These are phyloP conservation scores for Scomber japonicus DNA, from an alignment of 2,113 vertebrate genomes.

Conservation along the genomic window DNA sequence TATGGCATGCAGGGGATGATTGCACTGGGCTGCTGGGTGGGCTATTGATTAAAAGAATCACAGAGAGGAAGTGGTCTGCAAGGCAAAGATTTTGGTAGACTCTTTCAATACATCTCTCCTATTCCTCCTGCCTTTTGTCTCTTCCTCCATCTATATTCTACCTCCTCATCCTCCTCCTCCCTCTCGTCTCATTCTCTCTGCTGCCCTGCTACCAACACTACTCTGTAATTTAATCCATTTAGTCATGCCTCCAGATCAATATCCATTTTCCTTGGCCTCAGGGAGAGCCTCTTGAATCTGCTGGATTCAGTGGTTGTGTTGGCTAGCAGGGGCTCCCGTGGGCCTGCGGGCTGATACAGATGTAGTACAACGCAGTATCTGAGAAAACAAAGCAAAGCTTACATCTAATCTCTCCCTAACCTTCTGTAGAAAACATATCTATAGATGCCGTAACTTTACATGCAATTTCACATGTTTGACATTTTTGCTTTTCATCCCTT, in stretches of 20 bases:
- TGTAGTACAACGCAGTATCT: constrained; percentile 57
- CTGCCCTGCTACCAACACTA: constrained; percentile 66
- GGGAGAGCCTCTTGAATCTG: constrained; percentile 66
- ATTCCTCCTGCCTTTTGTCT: constrained; percentile 49
- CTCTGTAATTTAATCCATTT: constrained; percentile 82
- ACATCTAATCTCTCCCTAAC: constrained; percentile 34
- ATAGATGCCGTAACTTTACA: not conserved
- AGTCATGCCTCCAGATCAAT: constrained; percentile 82
- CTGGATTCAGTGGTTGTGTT: constrained; percentile 60
- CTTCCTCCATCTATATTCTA: constrained; percentile 23
- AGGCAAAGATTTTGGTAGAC: constrained; percentile 47
- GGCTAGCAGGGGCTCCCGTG: constrained; percentile 70
- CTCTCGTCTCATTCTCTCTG: constrained; percentile 40
- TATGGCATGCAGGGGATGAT: constrained; percentile 37
- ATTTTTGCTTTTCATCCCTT: not conserved
- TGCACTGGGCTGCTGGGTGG: constrained; percentile 36
- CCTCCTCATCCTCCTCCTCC: constrained; percentile 24
- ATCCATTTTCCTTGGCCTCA: constrained; percentile 76
- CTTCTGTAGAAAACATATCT: constrained; percentile 13
- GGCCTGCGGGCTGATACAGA: constrained; percentile 59
- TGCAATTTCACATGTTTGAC: not conserved
- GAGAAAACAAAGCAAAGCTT: constrained; percentile 58
- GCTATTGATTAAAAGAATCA: constrained; percentile 51
- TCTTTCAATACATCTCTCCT: constrained; percentile 29
- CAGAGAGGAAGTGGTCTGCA: constrained; percentile 38